Evolutionary conservation across 2,888 invertebrate species (phyloP).

Genomic region (Hyppa rectilinea): DNA sequence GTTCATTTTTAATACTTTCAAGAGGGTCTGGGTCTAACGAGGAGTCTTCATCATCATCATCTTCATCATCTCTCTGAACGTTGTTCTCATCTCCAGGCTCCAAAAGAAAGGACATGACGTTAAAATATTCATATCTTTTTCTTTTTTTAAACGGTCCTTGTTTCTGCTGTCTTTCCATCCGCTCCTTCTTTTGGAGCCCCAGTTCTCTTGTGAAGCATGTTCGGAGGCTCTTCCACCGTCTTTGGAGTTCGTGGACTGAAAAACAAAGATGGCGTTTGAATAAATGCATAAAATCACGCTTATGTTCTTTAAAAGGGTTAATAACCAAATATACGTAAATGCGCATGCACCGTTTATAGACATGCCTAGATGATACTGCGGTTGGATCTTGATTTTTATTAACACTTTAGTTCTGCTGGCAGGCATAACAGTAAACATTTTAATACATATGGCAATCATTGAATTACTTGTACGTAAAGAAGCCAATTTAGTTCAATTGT

Average conservation of each 20-base stretch:
- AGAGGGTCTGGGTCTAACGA: conserved; percentile 69
- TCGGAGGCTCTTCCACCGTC: conserved; percentile 80
- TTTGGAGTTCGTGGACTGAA: conserved; percentile 76
- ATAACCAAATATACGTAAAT: background rate
- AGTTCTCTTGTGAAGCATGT: conserved; percentile 80
- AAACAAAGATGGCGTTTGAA: conserved; percentile 50
- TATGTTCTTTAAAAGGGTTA: background rate
- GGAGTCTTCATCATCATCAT: conserved; percentile 58
- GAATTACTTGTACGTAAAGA: conserved; percentile 53
- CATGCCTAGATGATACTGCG: conserved; percentile 5
- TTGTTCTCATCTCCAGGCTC: conserved; percentile 58
- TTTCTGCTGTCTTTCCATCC: conserved; percentile 62
- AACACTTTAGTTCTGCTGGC: conserved; percentile 13
- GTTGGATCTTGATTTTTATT: conserved; percentile 32
- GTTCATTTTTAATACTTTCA: conserved; percentile 68
- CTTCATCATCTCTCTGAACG: conserved; percentile 52
- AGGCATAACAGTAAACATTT: conserved; percentile 35
- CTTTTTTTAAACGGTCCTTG: conserved; percentile 68
- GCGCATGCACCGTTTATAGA: background rate
- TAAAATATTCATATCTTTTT: conserved; percentile 77
- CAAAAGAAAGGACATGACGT: conserved; percentile 72
- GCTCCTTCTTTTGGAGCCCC: conserved; percentile 72
- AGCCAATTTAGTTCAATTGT: conserved; percentile 64
- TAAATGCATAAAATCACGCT: conserved; percentile 39
- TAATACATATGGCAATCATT: conserved; percentile 57